Base-by-base conservation (phyloP, 2,113 vertebrate genomes). In the Anolis carolinensis region DNA sequence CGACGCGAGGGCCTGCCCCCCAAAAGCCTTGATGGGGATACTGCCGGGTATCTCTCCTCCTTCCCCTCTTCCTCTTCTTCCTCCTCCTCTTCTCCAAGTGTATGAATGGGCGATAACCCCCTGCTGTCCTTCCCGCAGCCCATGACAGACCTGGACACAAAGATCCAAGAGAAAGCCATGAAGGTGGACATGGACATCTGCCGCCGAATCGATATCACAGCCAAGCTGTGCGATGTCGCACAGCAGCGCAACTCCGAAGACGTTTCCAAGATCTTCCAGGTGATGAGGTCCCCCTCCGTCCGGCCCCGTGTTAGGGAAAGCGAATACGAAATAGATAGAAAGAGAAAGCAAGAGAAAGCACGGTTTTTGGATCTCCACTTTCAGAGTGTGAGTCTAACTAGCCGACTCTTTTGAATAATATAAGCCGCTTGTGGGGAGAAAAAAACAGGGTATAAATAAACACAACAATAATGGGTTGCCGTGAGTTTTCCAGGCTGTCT, bases 161-260 rank as follows among this genome's bases (percentile, higher is more conserved):
- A 99, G 97, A 99, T 99, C 93, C 98, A 99, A 96, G 98, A 99
- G 96, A 99, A 99, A 94, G 99, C 99, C 95, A 97, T 99, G 96
- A 97, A 97, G 90, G 99, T 99, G 94, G 99, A 99, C 97, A 99
- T 99, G 99, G 99, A 99, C 97, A 99, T 99, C 97, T 99, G 99
- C 94, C 96, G 99, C 70, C 96, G 99, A 67, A 99, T 99, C 90
- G 99, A 99, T 96, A 99, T 99, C 97, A 99, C 99, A 34, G 98
- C 99, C 92, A 99, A 98, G 96, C 97, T 99, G 96, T 99, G 99
- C 34, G 99, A 99, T 89, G 98, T 99, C 75, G 99, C 99, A 30
- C 99, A 99, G 96, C 99, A 99, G 96, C 97, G 99, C 94, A 99
- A 99, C 97, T 99, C 98, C 1, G 98, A 99, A 95, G 99, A 99